Base-by-base conservation (phyloP, 2,797 vertebrate genomes). In the Lycodopsis pacificus region DNA sequence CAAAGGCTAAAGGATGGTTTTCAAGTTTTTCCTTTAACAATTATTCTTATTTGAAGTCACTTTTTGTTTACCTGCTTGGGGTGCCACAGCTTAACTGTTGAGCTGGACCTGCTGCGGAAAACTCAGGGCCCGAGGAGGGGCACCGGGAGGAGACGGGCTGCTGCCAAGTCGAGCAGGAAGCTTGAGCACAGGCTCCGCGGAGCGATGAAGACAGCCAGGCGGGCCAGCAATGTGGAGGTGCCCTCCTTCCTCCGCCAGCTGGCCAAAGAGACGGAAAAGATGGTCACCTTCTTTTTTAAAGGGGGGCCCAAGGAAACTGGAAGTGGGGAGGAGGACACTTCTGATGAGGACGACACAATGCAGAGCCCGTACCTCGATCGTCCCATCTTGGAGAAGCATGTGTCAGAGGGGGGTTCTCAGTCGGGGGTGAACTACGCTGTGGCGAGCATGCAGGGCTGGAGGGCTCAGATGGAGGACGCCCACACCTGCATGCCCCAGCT, bases 361-460 rank as follows among this genome's bases (percentile, higher is more conserved):
- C 90, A 84, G 4, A 89, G 92, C 66, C 88, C 91, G 1, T 96
- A 96, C 83, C 89, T 95, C 79, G 90, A 95, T 1, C 90, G 73
- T 2, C 96, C 95, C 25, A 78, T 92, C 12, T 71, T 95, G 87
- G 90, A 94, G 69, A 96, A 96, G 85, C 81, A 92, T 5, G 92
- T 90, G 49, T 88, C 78, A 17, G 91, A 95, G 87, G 92, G 95
- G 40, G 88, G 94, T 4, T 83, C 91, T 10, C 62, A 88, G 54
- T 49, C 67, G 25, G 87, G 88, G 30, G 0, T 93, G 79, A 92
- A 81, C 91, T 97, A 96, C 2, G 95, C 94, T 5, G 77, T 95
- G 76, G 95, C 95, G 19, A 92, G 92, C 71, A 96, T 95, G 94
- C 96, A 97, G 82, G 96, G 96, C 44, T 96, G 96, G 96, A 92